A percentile compares a stretch with the other conserved stretches of the same genome.
Conservation (phyloP, 2,113 vertebrate species). For the Picathartes gymnocephalus region DNA sequence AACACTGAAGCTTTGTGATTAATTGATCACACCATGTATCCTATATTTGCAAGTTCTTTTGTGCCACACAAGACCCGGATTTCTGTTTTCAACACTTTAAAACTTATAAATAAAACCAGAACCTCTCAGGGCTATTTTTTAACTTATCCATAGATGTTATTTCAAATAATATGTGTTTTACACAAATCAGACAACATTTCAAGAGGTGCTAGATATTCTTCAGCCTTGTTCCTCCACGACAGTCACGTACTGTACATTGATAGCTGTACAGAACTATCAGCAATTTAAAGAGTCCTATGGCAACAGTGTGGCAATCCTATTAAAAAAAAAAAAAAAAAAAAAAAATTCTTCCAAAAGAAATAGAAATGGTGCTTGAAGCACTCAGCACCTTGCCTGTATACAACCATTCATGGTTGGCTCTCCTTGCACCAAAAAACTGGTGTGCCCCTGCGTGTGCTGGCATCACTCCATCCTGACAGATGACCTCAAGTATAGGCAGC, state of each 20-base stretch:
- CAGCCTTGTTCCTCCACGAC: neutral
- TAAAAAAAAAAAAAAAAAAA: constrained; percentile 1
- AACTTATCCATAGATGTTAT: neutral
- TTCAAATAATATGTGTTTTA: neutral
- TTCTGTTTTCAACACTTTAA: neutral
- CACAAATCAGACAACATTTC: neutral
- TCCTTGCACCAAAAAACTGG: constrained; percentile 15
- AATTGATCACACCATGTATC: neutral
- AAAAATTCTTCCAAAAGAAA: neutral
- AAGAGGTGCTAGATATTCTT: neutral
- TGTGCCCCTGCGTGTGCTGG: neutral
- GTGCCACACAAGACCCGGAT: neutral
- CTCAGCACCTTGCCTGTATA: neutral
- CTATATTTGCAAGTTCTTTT: neutral
- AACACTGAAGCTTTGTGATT: neutral
- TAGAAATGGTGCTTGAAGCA: neutral
- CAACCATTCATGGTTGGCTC: neutral
- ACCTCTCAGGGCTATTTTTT: neutral
- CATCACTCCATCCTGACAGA: constrained; percentile 45
- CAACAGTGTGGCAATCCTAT: neutral
- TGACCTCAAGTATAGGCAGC: neutral
- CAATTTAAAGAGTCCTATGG: neutral
- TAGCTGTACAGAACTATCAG: neutral
- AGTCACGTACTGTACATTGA: neutral
- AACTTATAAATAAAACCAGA: neutral